Evolutionary conservation across 2,888 invertebrate species (phyloP).

Genomic region (Lasioglossum morio): DNA sequence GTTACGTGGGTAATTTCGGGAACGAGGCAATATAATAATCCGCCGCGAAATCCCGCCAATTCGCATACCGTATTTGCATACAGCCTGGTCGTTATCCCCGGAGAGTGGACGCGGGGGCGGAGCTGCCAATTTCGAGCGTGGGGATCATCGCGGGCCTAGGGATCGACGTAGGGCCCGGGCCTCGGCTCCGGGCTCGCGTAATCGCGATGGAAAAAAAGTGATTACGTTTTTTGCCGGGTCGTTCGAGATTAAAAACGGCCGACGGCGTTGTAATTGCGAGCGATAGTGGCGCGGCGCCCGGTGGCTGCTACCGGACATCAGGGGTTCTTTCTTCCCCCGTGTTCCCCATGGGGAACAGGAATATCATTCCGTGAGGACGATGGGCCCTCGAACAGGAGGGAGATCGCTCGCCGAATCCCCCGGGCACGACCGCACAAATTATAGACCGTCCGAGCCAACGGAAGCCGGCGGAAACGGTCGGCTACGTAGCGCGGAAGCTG

Average conservation of each 20-base stretch:
- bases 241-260: constrained; percentile 75
- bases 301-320: constrained; percentile 64
- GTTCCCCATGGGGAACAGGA: constrained; percentile 45
- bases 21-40: constrained; percentile 59
- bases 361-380: constrained; percentile 73
- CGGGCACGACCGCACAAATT: constrained; percentile 81
- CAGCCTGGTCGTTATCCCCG: constrained; percentile 64
- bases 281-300: constrained; percentile 65
- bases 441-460: constrained; percentile 74
- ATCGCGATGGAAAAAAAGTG: constrained; percentile 71
- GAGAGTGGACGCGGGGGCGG: constrained; percentile 66
- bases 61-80: constrained; percentile 66
- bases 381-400: constrained; percentile 44
- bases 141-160: constrained; percentile 41
- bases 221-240: constrained; percentile 74
- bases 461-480: constrained; percentile 66
- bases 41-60: constrained; percentile 44
- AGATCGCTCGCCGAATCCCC: constrained; percentile 70
- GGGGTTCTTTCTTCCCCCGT: constrained; percentile 32
- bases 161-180: constrained; percentile 12
- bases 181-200: constrained; percentile 45
- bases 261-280: constrained; percentile 75
- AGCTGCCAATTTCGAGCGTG: constrained; percentile 67
- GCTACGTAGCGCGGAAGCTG: constrained; percentile 51
- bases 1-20: constrained; percentile 51